Conservation (phyloP, 1,140 invertebrate species). For the Adoxophyes honmai region DNA sequence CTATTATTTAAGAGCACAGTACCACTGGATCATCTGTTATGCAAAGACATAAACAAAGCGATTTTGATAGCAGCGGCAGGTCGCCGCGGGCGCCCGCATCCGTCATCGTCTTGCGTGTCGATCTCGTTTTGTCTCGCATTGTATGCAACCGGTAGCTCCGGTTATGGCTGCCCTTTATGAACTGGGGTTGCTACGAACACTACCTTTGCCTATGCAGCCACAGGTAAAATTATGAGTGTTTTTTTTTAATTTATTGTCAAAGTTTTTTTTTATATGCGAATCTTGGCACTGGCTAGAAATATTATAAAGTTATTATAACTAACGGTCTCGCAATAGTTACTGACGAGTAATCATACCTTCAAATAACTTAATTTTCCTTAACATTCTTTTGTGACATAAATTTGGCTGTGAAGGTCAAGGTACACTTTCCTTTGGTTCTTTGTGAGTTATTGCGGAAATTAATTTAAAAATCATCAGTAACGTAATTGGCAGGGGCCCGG, state of each 20-base stretch:
- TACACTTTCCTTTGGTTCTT: not conserved
- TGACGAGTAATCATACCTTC: no score
- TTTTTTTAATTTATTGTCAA: no score
- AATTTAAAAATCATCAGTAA: not conserved
- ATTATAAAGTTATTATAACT: no score
- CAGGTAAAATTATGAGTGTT: no score
- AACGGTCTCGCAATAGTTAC: no score
- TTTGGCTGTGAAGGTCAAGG: not conserved
- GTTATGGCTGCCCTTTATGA: constrained; percentile 43
- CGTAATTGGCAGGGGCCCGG: not conserved
- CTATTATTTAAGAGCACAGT: not conserved
- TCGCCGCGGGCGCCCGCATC: constrained; percentile 46
- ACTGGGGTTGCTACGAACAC: no score
- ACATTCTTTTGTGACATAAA: no score
- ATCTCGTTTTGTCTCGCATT: constrained; percentile 37
- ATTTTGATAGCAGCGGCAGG: not conserved
- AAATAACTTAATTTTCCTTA: no score
- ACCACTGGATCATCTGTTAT: not conserved
- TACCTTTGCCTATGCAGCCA: no score
- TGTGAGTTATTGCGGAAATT: constrained; percentile 6
- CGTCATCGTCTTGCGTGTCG: constrained; percentile 46
- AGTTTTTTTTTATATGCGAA: no score
- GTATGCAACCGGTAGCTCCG: constrained; percentile 52
- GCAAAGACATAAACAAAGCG: no score
- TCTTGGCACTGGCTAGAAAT: no score